Evolutionary conservation across 37 sponge, comb jelly and placozoan species (phyloP), one percentile per base, ranked within the genome.

Genomic region (Spongia lamella): DNA sequence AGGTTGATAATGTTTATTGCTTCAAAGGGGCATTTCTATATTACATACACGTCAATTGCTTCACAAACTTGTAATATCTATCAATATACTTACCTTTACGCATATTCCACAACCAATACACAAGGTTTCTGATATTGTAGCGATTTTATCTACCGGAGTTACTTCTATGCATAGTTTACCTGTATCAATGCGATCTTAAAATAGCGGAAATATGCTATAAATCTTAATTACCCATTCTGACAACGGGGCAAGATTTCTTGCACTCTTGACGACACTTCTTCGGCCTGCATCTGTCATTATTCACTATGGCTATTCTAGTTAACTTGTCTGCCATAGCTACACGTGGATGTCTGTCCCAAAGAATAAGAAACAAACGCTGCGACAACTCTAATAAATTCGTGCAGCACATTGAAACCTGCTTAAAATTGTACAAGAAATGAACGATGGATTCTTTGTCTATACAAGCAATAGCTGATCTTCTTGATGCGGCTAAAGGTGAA

Each of bases 21-120:
- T 25, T 94, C 95, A 82, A 97, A 97, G 0, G 98, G 98, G 71
- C 98, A 97, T 87, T 94, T 94, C 93, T 94, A 35, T 11, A 51
- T 7, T 32, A n/a, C 11, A 40, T 14, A 50, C 38, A 73, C 33
- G 30, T 3, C n/a, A 63, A 56, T 30, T 30, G 6, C 15, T n/a
- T n/a, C n/a, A n/a, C 7, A 53, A 51, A 15, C 15, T 26, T 27
- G n/a, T 7, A 19, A n/a, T 9, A 19, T 49, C 16, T 55, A 43
- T 43, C 47, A 43, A 43, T 43, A 9, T 27, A 26, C 73, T 56
- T 21, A 90, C 94, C 86, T 97, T 97, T 20, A 79, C 70, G 78
- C 98, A 97, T 39, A 97, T 97, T 13, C 98, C 98, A 84, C 98
- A 97, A 14, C 98, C 98, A 58, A 97, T 97, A 53, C 98, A 97